Evolutionary conservation across 2,113 vertebrate species (phyloP).

Genomic region (Odontesthes bonariensis): DNA sequence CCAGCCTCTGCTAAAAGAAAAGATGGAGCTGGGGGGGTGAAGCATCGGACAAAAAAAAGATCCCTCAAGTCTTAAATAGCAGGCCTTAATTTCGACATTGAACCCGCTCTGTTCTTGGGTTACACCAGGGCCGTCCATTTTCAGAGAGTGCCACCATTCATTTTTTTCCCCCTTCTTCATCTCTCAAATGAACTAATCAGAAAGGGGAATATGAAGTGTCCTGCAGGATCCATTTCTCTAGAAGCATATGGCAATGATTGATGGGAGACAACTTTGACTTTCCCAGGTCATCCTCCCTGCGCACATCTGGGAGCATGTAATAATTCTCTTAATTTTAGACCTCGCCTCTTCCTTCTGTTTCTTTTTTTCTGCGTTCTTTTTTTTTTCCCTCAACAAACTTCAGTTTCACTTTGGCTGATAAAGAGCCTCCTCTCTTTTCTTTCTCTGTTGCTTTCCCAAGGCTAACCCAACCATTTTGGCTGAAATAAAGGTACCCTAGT

Average conservation of each 20-base stretch:
- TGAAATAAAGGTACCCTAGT: constrained; percentile 70
- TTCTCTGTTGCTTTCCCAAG: constrained; percentile 61
- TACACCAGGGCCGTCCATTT: constrained; percentile 73
- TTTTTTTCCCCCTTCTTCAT: constrained; percentile 63
- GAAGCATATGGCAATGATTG: constrained; percentile 83
- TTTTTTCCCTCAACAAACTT: constrained; percentile 44
- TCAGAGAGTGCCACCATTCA: constrained; percentile 78
- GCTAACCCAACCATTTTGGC: constrained; percentile 72
- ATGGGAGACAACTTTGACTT: constrained; percentile 80
- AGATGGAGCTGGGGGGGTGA: constrained; percentile 50
- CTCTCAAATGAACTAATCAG: constrained; percentile 85
- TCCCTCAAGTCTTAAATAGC: constrained; percentile 78
- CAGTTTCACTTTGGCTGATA: constrained; percentile 53
- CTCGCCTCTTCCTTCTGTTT: constrained; percentile 43
- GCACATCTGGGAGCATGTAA: constrained; percentile 78
- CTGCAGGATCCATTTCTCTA: constrained; percentile 81
- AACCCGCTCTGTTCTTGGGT: constrained; percentile 75
- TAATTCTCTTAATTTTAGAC: constrained; percentile 81
- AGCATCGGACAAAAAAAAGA: constrained; percentile 48
- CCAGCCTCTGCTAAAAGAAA: constrained; percentile 71
- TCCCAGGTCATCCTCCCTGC: constrained; percentile 75
- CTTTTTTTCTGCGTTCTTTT: constrained; percentile 28
- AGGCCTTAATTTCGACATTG: constrained; percentile 79
- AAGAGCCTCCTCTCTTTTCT: constrained; percentile 32
- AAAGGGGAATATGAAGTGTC: constrained; percentile 81